Conservation (phyloP, 1,140 invertebrate genomes). For the Camponotus floridanus region DNA sequence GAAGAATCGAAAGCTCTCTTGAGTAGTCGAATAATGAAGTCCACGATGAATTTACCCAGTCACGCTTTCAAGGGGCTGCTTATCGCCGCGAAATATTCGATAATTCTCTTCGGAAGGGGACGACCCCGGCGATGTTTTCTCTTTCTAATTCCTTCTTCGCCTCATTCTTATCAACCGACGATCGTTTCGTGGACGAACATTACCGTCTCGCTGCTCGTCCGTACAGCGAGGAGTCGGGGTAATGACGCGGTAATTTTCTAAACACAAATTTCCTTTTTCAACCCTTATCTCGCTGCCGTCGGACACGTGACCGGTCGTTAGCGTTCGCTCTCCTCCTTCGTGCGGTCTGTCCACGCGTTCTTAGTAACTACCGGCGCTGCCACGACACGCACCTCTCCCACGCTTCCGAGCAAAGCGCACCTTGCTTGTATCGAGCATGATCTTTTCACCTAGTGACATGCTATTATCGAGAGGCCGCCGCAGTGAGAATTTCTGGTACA, state of each 20-base stretch:
- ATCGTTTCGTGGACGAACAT: conserved; percentile 74
- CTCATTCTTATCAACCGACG: conserved; percentile 72
- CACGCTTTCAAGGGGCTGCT: conserved; percentile 72
- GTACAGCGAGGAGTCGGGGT: conserved; percentile 55
- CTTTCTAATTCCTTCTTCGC: conserved; percentile 76
- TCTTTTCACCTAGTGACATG: conserved; percentile 54
- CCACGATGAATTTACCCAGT: conserved; percentile 70
- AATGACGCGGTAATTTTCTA: conserved; percentile 84
- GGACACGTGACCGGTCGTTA: conserved; percentile 81
- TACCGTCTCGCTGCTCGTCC: conserved; percentile 65
- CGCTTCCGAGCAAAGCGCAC: conserved; percentile 33
- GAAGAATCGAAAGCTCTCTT: conserved; percentile 70
- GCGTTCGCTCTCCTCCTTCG: conserved; percentile 66
- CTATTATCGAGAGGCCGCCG: conserved; percentile 20
- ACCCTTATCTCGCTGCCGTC: conserved; percentile 71
- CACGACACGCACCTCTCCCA: conserved; percentile 34
- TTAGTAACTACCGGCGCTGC: conserved; percentile 41
- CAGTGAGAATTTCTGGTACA: conserved; percentile 7
- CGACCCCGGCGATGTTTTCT: conserved; percentile 40
- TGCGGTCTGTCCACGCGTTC: conserved; percentile 58
- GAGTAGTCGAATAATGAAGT: conserved; percentile 68
- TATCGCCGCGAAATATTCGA: conserved; percentile 70
- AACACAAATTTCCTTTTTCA: conserved; percentile 82
- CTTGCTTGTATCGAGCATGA: conserved; percentile 48
- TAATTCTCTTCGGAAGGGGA: conserved; percentile 60